Conservation (phyloP, 2,888 invertebrate genomes). For the Arge pagana region DNA sequence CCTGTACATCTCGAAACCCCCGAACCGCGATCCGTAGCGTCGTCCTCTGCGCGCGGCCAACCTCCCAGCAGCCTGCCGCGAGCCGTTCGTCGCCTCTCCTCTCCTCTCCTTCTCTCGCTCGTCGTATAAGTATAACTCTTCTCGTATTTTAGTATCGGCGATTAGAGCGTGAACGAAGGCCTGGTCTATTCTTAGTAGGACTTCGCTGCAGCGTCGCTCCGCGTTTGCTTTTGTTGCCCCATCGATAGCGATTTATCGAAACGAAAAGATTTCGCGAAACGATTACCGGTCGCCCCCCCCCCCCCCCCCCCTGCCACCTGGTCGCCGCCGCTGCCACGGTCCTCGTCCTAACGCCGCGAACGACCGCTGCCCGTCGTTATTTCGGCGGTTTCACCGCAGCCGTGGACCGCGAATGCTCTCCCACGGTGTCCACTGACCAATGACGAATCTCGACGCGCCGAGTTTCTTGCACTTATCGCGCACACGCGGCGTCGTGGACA, state of each 20-base stretch:
- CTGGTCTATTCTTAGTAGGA: slow-evolving; percentile 17
- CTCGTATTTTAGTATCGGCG: slow-evolving; percentile 19
- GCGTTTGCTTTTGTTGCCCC: slow-evolving; percentile 13
- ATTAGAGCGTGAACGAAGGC: slow-evolving; percentile 1
- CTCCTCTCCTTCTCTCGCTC: slow-evolving; percentile 24
- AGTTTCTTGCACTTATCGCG: too few relatives aligned
- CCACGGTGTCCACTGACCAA: background rate
- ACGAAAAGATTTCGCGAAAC: slow-evolving; percentile 19
- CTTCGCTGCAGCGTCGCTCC: too few relatives aligned
- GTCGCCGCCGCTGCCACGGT: slow-evolving; percentile 15
- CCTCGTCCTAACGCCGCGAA: slow-evolving; percentile 2
- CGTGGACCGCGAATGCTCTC: background rate
- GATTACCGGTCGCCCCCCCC: slow-evolving; percentile 26
- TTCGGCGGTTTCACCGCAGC: slow-evolving; percentile 1
- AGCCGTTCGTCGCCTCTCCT: slow-evolving; percentile 11
- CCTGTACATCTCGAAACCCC: slow-evolving; percentile 23
- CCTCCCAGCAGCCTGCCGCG: slow-evolving; percentile 21
- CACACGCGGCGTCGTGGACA: too few relatives aligned
- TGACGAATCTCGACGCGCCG: too few relatives aligned
- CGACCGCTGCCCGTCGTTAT: too few relatives aligned
- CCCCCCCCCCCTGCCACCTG: slow-evolving; percentile 24
- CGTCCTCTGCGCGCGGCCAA: slow-evolving; percentile 29
- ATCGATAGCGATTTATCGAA: slow-evolving; percentile 14
- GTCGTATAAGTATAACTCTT: slow-evolving; percentile 21
- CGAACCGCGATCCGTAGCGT: slow-evolving; percentile 26